phyloP scores from a whole-genome alignment of 1,140 invertebrate species.

The Scylla paramamosain region DNA sequence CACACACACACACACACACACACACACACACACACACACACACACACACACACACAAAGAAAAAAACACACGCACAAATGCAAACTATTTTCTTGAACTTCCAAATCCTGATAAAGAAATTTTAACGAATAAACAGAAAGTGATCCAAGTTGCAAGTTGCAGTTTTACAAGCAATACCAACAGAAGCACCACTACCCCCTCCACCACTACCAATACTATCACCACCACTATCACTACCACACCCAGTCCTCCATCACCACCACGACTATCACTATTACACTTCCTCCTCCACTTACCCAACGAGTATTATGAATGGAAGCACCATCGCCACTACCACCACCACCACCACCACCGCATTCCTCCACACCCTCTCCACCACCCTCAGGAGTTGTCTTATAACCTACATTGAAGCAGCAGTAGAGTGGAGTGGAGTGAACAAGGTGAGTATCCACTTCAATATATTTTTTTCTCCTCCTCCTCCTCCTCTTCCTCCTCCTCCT shows the following conservation, averaged over 20 bases:
- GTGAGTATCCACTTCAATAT: neutral
- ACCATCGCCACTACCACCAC: neutral
- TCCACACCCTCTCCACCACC: neutral
- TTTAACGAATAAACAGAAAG: neutral
- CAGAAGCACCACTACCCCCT: neutral
- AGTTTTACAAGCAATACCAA: neutral
- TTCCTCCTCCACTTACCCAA: neutral
- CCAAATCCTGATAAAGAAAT: neutral
- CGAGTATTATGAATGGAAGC: neutral
- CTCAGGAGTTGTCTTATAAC: neutral
- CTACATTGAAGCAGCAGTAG: neutral
- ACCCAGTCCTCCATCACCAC: neutral
- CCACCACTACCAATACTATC: neutral
- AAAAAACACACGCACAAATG: too few relatives aligned
- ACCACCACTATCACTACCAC: neutral
- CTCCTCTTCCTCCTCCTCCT: neutral
- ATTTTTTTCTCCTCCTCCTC: neutral
- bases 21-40: neutral
- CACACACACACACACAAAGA: too few relatives aligned
- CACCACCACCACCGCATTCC: neutral
- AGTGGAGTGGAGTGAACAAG: too few relatives aligned
- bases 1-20: neutral
- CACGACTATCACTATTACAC: slow-evolving; percentile 5
- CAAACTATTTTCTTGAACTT: too few relatives aligned
- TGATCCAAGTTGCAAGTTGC: neutral